These are phyloP conservation scores for Gymnothorax javanicus DNA, from an alignment of 2,797 vertebrate species.

Conservation along the genomic window DNA sequence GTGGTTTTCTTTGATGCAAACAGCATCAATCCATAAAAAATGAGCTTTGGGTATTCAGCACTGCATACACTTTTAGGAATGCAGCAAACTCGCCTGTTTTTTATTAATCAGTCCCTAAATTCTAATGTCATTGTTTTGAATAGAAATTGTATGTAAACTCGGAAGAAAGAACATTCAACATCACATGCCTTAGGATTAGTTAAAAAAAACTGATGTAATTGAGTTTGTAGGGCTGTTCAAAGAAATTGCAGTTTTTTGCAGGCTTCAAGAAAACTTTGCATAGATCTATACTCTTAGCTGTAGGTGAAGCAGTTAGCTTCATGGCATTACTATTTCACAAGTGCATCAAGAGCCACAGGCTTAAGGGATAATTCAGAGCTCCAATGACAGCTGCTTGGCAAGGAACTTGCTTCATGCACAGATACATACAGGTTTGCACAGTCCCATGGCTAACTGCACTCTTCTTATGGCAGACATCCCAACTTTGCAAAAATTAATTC, in stretches of 20 bases:
- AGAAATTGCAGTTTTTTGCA: slow-evolving; percentile 31
- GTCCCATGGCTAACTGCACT: too few species aligned
- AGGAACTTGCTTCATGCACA: neutral
- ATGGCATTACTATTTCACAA: neutral
- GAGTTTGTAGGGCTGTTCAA: slow-evolving; percentile 33
- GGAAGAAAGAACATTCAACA: neutral
- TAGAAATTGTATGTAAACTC: slow-evolving; percentile 36
- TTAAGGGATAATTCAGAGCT: neutral
- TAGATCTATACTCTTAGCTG: neutral
- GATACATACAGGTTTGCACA: neutral
- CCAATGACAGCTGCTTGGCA: neutral
- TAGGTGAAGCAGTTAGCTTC: neutral
- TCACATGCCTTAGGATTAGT: slow-evolving; percentile 30
- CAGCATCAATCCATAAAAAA: slow-evolving; percentile 31
- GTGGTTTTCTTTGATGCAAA: slow-evolving; percentile 35
- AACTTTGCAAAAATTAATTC: too few species aligned
- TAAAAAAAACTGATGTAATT: slow-evolving; percentile 27
- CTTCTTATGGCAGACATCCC: too few species aligned
- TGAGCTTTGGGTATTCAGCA: neutral
- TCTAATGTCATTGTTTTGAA: slow-evolving; percentile 45
- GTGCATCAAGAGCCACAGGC: neutral
- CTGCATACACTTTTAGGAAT: neutral
- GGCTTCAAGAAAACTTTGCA: neutral
- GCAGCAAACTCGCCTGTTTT: slow-evolving; percentile 24
- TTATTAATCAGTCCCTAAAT: slow-evolving; percentile 49